phyloP scores from a whole-genome alignment of 2,888 invertebrate species.

The Athalia cordata region DNA sequence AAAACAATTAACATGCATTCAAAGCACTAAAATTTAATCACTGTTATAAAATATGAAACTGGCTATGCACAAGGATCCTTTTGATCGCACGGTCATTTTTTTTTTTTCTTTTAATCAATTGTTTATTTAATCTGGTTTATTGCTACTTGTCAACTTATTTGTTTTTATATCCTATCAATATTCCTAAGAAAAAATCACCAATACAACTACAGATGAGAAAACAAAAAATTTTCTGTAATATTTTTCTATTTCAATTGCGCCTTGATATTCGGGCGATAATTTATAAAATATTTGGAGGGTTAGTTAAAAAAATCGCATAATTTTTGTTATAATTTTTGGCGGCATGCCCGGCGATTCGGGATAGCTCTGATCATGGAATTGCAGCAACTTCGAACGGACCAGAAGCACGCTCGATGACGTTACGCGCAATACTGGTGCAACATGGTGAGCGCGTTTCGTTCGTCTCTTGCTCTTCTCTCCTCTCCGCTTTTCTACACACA shows the following conservation, averaged over 20 bases:
- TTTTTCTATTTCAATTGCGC: background rate
- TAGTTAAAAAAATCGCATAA: background rate
- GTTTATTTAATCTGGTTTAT: background rate
- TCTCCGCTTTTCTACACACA: no score
- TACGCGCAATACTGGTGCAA: conserved; percentile 64
- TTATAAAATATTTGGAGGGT: no score
- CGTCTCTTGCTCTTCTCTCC: no score
- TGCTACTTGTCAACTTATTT: background rate
- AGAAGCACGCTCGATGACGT: conserved; percentile 58
- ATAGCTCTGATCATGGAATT: no score
- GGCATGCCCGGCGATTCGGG: background rate
- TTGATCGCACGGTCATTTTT: conserved; percentile 3
- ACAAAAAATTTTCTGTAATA: no score
- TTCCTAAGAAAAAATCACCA: no score
- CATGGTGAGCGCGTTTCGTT: conserved; percentile 47
- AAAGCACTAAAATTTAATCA: no score
- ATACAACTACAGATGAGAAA: no score
- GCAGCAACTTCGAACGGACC: background rate
- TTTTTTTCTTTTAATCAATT: background rate
- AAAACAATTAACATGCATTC: no score
- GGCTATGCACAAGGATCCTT: background rate
- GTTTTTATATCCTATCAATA: no score
- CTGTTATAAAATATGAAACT: no score
- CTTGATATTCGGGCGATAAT: no score
- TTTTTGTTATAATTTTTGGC: background rate